phyloP scores from a whole-genome alignment of 1,140 invertebrate species.

The Drosophila mayri region DNA sequence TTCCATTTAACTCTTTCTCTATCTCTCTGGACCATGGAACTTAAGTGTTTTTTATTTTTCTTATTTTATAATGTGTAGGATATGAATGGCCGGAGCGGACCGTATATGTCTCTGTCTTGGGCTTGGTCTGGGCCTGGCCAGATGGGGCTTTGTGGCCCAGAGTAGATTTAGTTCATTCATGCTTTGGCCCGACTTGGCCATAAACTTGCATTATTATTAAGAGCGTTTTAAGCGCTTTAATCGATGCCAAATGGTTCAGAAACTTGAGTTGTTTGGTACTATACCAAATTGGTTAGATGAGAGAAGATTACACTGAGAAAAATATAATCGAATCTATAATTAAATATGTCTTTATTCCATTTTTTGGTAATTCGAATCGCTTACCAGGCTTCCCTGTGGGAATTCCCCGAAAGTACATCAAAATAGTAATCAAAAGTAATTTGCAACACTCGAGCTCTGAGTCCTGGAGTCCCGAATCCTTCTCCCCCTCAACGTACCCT shows the following conservation, averaged over 20 bases:
- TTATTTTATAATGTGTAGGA: conserved; percentile 69
- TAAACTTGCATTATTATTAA: conserved; percentile 47
- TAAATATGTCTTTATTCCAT: conserved; percentile 59
- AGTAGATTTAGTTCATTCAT: conserved; percentile 46
- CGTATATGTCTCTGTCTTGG: conserved; percentile 46
- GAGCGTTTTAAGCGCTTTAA: conserved; percentile 23
- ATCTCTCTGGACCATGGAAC: conserved; percentile 21
- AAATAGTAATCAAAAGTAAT: conserved; percentile 82
- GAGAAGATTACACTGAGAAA: neutral
- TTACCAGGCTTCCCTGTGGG: conserved; percentile 59
- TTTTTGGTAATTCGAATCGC: conserved; percentile 71
- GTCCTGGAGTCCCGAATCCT: conserved; percentile 24
- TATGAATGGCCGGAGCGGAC: conserved; percentile 50
- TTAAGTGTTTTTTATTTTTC: conserved; percentile 62
- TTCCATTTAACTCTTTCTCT: conserved; percentile 52
- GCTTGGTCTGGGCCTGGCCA: conserved; percentile 8
- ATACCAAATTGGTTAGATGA: neutral
- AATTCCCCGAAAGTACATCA: conserved; percentile 72
- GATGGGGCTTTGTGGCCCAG: conserved; percentile 7
- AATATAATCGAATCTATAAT: conserved; percentile 21
- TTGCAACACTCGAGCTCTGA: conserved; percentile 51
- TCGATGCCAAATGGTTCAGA: conserved; percentile 7
- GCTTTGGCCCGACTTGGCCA: conserved; percentile 16
- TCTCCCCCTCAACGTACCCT: neutral
- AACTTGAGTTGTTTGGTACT: neutral